A percentile compares a stretch with the other conserved stretches of the same genome.
Conservation (phyloP, 2,888 invertebrate species). For the Ophion ellenae region DNA sequence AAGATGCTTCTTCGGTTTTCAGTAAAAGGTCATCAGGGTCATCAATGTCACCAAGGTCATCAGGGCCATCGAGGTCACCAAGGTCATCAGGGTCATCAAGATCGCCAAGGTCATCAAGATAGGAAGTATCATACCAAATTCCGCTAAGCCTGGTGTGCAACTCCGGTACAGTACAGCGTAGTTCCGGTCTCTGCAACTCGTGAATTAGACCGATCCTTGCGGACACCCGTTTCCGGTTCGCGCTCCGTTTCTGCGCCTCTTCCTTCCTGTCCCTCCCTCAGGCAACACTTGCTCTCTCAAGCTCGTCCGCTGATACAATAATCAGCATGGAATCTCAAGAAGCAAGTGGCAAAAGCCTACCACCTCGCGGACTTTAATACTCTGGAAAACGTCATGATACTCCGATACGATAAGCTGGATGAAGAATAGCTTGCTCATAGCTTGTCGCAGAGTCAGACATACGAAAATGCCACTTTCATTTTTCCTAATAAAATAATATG, state of each 20-base stretch:
- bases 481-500: background rate
- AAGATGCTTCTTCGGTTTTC: background rate
- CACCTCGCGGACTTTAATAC: conserved; percentile 6
- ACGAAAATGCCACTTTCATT: background rate
- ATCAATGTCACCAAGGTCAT: no score
- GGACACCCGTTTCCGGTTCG: conserved; percentile 38
- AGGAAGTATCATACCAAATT: conserved; percentile 43
- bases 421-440: background rate
- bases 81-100: no score
- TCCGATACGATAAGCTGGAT: background rate
- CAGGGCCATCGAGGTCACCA: background rate
- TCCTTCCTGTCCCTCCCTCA: background rate
- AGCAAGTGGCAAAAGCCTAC: conserved; percentile 18
- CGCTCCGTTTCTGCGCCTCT: conserved; percentile 21
- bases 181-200: conserved; percentile 38
- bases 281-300: conserved; percentile 25
- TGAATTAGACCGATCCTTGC: conserved; percentile 40
- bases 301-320: conserved; percentile 37
- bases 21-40: background rate
- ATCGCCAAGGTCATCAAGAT: conserved; percentile 10
- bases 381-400: conserved; percentile 9
- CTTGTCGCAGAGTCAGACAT: background rate
- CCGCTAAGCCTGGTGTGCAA: conserved; percentile 16
- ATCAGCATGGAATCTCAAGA: conserved; percentile 41
- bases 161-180: conserved; percentile 34